Percentiles rank a stretch among this genome's conserved stretches.
phyloP scores from a whole-genome alignment of 2,888 invertebrate genomes.

The Mythimna impura region DNA sequence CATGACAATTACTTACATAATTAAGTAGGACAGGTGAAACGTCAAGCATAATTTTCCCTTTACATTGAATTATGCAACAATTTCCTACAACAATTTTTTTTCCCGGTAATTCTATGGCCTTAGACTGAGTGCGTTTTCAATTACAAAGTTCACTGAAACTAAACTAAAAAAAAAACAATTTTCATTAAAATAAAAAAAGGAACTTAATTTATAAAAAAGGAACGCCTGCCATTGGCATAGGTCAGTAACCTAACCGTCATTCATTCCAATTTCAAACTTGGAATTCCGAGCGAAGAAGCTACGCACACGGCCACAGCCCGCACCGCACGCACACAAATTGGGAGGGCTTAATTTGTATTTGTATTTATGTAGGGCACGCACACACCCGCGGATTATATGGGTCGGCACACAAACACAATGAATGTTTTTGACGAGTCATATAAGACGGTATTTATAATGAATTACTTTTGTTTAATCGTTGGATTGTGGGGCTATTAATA shows the following conservation, averaged over 20 bases:
- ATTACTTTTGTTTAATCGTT: constrained; percentile 58
- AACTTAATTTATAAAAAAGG: constrained; percentile 40
- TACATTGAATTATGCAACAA: constrained; percentile 1
- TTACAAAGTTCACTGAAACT: background rate
- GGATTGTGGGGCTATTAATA: constrained; percentile 22
- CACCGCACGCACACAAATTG: constrained; percentile 80
- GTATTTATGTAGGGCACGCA: constrained; percentile 87
- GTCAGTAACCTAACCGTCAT: constrained; percentile 89
- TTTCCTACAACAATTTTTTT: background rate
- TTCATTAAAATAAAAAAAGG: constrained; percentile 19
- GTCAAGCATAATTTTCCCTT: constrained; percentile 1
- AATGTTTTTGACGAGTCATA: constrained; percentile 70
- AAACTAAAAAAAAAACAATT: constrained; percentile 1
- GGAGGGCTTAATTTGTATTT: constrained; percentile 75
- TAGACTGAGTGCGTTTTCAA: constrained; percentile 1
- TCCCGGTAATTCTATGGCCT: background rate
- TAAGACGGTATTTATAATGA: constrained; percentile 62
- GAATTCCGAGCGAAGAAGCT: constrained; percentile 87
- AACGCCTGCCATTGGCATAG: constrained; percentile 77
- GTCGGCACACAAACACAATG: constrained; percentile 80
- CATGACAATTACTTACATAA: constrained; percentile 23
- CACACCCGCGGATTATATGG: constrained; percentile 79
- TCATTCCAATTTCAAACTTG: constrained; percentile 89
- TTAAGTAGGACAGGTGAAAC: constrained; percentile 23
- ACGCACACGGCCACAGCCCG: constrained; percentile 77